Base-by-base conservation (phyloP, 2,113 vertebrate genomes). In the Alligator sinensis region DNA sequence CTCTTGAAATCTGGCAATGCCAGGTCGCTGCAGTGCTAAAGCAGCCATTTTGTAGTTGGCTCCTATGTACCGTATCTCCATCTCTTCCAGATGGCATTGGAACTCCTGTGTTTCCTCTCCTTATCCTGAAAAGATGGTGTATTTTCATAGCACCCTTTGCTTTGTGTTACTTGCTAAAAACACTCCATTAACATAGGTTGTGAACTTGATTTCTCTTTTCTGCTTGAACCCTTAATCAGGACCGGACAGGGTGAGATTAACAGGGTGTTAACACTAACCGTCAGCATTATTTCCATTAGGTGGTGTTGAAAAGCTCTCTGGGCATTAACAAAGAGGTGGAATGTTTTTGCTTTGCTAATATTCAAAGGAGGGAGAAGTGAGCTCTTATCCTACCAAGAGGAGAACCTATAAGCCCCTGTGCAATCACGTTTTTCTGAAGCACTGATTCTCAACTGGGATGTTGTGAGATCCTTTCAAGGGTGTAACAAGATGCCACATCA, bases 201-300 rank as follows among this genome's bases (percentile, higher is more conserved):
- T 77, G 81, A 15, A 90, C 12, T 14, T 30, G 21, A 21, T 18
- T 78, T 3, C 11, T 80, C 0, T 0, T 14, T 61, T 83, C 55
- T 4, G 24, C 7, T 11, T 79, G 57, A 91, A 57, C 4, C 22
- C 54, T 38, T 60, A 6, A 9, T 7, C 55, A 0, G 1, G 11
- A 3, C 9, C 21, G 38, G 38, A 38, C 28, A 4, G 25, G 14
- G 30, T 15, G 6, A 89, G 54, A 77, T 55, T 0, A 0, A 27
- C 72, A 59, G 57, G 25, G 58, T 28, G 19, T 59, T 95, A 76
- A 30, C 72, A 89, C 4, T 68, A 63, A 6, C 59, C 80, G 34
- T n/a, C 63, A 80, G 83, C 58, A 25, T 82, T 63, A 3, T 78
- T 94, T 88, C 66, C 13, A 7, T 0, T 27, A 57, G 58, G 75